phyloP scores from a whole-genome alignment of 2,888 invertebrate species.

The Automeris io region DNA sequence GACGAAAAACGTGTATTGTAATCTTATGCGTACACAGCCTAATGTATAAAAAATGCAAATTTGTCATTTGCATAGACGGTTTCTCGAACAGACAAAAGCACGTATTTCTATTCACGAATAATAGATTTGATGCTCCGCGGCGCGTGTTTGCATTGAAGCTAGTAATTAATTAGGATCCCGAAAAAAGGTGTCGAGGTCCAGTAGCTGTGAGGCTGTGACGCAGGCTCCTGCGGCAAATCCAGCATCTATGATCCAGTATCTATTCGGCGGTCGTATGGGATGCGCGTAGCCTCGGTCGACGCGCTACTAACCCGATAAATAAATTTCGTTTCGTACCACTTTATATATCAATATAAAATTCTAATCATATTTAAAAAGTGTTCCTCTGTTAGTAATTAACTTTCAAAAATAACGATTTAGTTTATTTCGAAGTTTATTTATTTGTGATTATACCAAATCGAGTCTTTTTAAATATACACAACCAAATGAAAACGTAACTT shows the following conservation, averaged over 20 bases:
- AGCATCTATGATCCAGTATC: slow-evolving; percentile 60
- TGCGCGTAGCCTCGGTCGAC: slow-evolving; percentile 30
- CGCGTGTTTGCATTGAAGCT: slow-evolving; percentile 48
- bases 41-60: no score
- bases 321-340: neutral
- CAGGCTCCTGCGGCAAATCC: slow-evolving; percentile 68
- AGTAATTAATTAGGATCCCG: slow-evolving; percentile 70
- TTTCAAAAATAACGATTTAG: neutral
- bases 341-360: neutral
- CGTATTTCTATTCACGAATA: slow-evolving; percentile 12
- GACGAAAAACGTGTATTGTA: no score
- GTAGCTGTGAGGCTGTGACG: slow-evolving; percentile 58
- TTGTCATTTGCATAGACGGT: no score
- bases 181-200: slow-evolving; percentile 69
- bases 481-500: no score
- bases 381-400: neutral
- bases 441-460: no score
- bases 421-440: no score
- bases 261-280: slow-evolving; percentile 44
- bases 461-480: no score
- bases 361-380: no score
- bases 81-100: no score
- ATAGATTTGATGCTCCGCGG: slow-evolving; percentile 33
- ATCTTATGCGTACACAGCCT: no score
- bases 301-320: neutral